These are phyloP conservation scores for Clarias macrocephalus DNA, from an alignment of 2,113 vertebrate genomes.

Conservation along the genomic window DNA sequence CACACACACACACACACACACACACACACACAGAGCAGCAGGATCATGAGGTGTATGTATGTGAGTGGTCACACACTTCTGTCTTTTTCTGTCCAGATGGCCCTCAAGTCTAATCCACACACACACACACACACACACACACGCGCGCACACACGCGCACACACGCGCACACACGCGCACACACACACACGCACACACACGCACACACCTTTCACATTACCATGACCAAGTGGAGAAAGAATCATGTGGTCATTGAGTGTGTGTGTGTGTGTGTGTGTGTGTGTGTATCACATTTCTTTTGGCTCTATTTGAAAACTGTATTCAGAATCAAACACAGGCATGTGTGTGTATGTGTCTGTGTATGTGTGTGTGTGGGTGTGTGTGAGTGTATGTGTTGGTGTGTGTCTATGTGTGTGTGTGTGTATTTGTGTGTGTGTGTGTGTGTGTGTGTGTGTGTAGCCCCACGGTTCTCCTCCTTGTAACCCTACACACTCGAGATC, in stretches of 20 bases:
- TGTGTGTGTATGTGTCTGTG: constrained; percentile 25
- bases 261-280: neutral
- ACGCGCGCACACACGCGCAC: constrained; percentile 62
- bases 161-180: no score
- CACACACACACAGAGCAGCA: neutral
- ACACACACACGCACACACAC: constrained; percentile 21
- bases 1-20: neutral
- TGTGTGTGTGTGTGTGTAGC: neutral
- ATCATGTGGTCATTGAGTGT: neutral
- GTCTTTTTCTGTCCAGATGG: constrained; percentile 71
- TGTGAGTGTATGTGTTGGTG: neutral
- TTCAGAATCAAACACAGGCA: neutral
- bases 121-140: constrained; percentile 38
- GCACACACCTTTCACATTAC: constrained; percentile 26
- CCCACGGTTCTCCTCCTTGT: neutral
- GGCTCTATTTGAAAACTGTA: constrained; percentile 8
- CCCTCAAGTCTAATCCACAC: constrained; percentile 70
- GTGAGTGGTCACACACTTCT: constrained; percentile 14
- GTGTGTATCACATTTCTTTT: constrained; percentile 15
- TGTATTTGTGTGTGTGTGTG: constrained; percentile 15
- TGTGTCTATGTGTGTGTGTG: no score
- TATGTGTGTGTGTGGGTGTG: neutral
- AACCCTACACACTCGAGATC: constrained; percentile 12
- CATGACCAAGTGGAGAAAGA: neutral
- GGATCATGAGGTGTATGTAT: constrained; percentile 6